Evolutionary conservation across 2,113 vertebrate genomes (phyloP).

Genomic region (Opisthocomus hoazin): DNA sequence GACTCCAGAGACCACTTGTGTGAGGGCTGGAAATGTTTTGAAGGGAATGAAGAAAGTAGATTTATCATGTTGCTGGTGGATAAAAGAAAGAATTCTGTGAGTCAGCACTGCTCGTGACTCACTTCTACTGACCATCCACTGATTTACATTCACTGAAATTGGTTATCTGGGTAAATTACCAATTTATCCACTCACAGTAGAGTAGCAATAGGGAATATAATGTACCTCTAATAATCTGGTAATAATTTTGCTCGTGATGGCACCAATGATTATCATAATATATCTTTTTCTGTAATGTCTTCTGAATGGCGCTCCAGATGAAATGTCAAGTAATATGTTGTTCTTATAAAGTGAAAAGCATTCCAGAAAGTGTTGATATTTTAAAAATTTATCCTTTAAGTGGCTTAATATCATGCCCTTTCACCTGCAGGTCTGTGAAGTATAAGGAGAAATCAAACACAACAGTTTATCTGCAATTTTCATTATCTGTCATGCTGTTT

Average conservation of each 20-base stretch:
- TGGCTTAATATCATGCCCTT: constrained; percentile 32
- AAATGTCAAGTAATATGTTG: constrained; percentile 21
- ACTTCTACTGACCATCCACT: background rate
- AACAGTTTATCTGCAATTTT: background rate
- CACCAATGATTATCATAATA: constrained; percentile 8
- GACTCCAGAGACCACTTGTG: background rate
- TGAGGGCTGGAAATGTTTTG: background rate
- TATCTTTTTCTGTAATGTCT: constrained; percentile 25
- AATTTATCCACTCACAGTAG: background rate
- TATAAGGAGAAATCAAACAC: constrained; percentile 7
- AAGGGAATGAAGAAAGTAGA: background rate
- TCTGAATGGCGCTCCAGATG: background rate
- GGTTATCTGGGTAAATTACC: background rate
- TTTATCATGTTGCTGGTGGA: background rate
- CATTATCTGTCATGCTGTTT: background rate
- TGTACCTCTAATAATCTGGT: background rate
- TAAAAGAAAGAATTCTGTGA: background rate
- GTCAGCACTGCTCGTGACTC: background rate
- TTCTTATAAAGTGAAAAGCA: constrained; percentile 16
- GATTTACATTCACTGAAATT: background rate
- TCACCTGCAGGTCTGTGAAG: background rate
- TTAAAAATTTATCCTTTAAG: constrained; percentile 36
- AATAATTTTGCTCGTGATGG: background rate
- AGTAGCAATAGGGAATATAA: background rate
- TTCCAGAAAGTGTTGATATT: constrained; percentile 45